Percentiles rank a stretch among this genome's conserved stretches.
phyloP scores from a whole-genome alignment of 2,797 vertebrate genomes.

The Sitta carolinensis region DNA sequence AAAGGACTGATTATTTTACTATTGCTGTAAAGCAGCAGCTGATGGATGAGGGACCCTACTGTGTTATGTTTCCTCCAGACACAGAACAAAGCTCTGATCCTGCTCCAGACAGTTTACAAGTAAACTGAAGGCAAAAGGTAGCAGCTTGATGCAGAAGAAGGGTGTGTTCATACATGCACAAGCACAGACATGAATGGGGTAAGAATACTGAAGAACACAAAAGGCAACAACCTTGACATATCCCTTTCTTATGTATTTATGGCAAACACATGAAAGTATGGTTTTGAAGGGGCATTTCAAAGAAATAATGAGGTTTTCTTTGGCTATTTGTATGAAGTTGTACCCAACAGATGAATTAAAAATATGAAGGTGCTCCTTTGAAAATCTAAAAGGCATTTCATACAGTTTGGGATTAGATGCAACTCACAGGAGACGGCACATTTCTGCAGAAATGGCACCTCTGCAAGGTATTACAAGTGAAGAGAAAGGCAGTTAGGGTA shows the following conservation, averaged over 20 bases:
- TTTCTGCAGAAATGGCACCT: neutral
- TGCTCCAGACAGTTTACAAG: neutral
- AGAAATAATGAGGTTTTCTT: neutral
- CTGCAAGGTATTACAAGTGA: neutral
- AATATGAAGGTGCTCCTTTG: neutral
- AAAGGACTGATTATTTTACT: neutral
- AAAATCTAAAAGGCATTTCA: neutral
- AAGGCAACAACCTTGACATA: neutral
- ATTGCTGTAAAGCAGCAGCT: neutral
- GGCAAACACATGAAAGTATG: neutral
- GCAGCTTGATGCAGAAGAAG: neutral
- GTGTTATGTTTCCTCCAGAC: neutral
- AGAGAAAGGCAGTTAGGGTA: neutral
- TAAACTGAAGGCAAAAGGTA: neutral
- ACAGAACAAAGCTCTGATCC: neutral
- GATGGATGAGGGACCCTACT: neutral
- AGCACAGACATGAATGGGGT: neutral
- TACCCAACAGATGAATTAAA: neutral
- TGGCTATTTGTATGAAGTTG: neutral
- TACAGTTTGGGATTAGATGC: neutral
- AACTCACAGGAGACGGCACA: neutral
- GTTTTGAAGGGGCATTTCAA: constrained; percentile 11
- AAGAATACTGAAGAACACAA: neutral
- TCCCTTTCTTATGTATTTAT: neutral
- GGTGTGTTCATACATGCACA: neutral